These are phyloP conservation scores for Coenobita brevimanus DNA, from an alignment of 1,140 invertebrate genomes.

Conservation along the genomic window DNA sequence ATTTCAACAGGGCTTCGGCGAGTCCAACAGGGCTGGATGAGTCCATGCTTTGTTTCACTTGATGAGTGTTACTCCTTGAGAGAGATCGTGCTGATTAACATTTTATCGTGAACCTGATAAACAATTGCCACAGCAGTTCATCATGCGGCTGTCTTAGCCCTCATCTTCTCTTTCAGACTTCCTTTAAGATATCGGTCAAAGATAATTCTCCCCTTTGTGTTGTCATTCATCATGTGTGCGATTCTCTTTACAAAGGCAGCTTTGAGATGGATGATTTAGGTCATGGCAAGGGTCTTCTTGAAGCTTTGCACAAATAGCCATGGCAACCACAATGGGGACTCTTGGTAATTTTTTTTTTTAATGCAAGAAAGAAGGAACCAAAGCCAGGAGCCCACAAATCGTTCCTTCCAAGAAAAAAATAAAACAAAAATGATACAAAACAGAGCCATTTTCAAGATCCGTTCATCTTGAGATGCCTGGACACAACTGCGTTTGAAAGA, in stretches of 20 bases:
- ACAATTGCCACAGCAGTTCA: conserved; percentile 14
- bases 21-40: conserved; percentile 11
- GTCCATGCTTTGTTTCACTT: conserved; percentile 19
- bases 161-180: conserved; percentile 22
- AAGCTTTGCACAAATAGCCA: conserved; percentile 26
- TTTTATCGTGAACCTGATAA: conserved; percentile 27
- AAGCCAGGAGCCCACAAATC: no score
- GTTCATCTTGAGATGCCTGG: no score
- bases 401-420: no score
- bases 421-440: no score
- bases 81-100: conserved; percentile 17
- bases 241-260: conserved; percentile 31
- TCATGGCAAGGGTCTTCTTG: conserved; percentile 22
- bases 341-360: conserved; percentile 20
- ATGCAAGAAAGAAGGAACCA: no score
- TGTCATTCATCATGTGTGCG: conserved; percentile 15
- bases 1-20: conserved; percentile 23
- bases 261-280: conserved; percentile 4
- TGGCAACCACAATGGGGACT: conserved; percentile 8
- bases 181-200: conserved; percentile 19
- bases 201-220: conserved; percentile 12
- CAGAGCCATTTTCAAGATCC: no score
- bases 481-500: no score
- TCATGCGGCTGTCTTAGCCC: conserved; percentile 9
- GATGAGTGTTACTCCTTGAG: conserved; percentile 21